Evolutionary conservation across 1,140 invertebrate genomes (phyloP), one percentile per base, ranked within the genome.

Genomic region (Anastatus disparis): DNA sequence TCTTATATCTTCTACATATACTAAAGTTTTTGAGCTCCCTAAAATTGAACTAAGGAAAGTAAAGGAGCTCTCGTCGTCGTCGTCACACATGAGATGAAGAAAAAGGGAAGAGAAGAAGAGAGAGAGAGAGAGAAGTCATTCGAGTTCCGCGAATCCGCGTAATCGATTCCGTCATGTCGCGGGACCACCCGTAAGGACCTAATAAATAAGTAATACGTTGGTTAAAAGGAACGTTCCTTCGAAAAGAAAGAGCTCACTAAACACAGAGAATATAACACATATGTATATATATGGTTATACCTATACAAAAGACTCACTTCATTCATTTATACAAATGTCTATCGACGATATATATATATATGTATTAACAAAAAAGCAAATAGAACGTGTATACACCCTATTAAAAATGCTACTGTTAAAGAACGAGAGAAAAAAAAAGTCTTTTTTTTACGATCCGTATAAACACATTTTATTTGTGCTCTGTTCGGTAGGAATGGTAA

Each of bases 121-220:
- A 72, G 58, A 56, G 53, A 71, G 44, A 68, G 56, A 75, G 59
- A 67, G 76, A 77, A 74, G 75, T 69, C 31, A 62, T 69, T 62
- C 46, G 65, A 79, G 82, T 85, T 85, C 84, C 78, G 81, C 82
- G 84, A 85, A 85, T 82, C 77, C 82, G 81, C 79, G 84, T 85
- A 85, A 85, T 85, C 84, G 84, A 85, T 85, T 85, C 82, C 79
- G 79, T 84, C 84, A 85, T 85, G 84, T 85, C 83, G 82, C 79
- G 79, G 76, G 84, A 85, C 84, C 84, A 85, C 84, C 84, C 84
- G 80, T 75, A 83, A 78, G 79, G 78, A 77, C 79, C 84, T 85
- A 84, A 85, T 85, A 85, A 85, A 85, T 85, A 85, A 85, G 81
- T 85, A 82, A 85, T 84, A 83, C 79, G 78, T 79, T 78, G 81